These are phyloP conservation scores for Atrichornis clamosus DNA, from an alignment of 2,113 vertebrate genomes.

Conservation along the genomic window DNA sequence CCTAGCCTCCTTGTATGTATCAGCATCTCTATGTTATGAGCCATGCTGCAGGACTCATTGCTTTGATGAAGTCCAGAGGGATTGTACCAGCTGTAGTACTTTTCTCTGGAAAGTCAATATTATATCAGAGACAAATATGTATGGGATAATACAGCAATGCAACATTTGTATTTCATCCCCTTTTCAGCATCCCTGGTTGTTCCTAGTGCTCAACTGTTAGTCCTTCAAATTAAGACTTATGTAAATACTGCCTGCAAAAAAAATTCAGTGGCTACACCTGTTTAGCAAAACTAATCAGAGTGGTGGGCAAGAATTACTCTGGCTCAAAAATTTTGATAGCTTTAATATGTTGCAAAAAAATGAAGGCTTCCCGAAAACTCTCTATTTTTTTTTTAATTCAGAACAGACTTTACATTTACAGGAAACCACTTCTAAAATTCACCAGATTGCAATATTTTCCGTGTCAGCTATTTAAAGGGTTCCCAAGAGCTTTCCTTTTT, in stretches of 20 bases:
- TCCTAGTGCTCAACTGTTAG: neutral
- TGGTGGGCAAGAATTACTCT: neutral
- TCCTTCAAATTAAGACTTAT: neutral
- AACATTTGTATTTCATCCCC: neutral
- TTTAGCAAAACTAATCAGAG: constrained; percentile 39
- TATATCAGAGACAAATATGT: neutral
- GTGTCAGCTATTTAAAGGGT: constrained; percentile 51
- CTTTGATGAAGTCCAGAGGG: neutral
- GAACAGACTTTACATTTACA: constrained; percentile 66
- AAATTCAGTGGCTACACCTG: constrained; percentile 6
- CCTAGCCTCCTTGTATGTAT: neutral
- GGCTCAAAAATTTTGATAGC: neutral
- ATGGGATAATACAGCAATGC: neutral
- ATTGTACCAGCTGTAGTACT: neutral
- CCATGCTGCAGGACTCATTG: neutral
- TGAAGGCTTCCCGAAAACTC: constrained; percentile 54
- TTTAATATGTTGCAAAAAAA: constrained; percentile 8
- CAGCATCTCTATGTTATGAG: neutral
- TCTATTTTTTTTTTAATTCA: constrained; percentile 47
- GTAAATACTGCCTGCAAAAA: neutral
- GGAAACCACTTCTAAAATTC: constrained; percentile 65
- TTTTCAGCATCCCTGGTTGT: neutral
- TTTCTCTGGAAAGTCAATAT: neutral
- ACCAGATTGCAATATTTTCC: constrained; percentile 66
- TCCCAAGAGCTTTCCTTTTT: constrained; percentile 39